A percentile compares a stretch with the other conserved stretches of the same genome.
These are phyloP conservation scores for Chelon labrosus DNA, from an alignment of 2,797 vertebrate species.

Conservation along the genomic window DNA sequence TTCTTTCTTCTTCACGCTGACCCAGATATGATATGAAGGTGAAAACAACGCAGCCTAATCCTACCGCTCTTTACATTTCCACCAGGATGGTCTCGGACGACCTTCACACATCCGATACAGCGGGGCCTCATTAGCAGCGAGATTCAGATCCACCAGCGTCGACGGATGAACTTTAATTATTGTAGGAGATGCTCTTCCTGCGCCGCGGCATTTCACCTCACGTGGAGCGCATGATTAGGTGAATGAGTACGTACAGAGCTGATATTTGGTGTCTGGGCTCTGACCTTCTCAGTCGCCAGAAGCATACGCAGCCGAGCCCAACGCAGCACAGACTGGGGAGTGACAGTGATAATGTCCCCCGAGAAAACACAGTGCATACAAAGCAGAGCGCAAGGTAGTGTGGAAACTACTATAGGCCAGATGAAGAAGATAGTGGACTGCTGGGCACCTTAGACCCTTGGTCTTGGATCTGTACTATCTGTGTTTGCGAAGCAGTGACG, in stretches of 20 bases:
- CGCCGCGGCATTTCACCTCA: slow-evolving; percentile 26
- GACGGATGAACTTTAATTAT: slow-evolving; percentile 60
- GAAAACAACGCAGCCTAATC: slow-evolving; percentile 49
- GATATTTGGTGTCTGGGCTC: slow-evolving; percentile 13
- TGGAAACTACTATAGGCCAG: background rate
- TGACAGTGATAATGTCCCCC: background rate
- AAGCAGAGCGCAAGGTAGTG: background rate
- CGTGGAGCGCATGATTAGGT: slow-evolving; percentile 5
- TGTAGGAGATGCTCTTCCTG: slow-evolving; percentile 25
- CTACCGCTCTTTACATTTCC: slow-evolving; percentile 20
- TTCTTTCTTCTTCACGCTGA: slow-evolving; percentile 21
- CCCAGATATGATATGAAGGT: slow-evolving; percentile 34
- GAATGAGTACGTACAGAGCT: slow-evolving; percentile 10
- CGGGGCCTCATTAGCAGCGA: slow-evolving; percentile 49
- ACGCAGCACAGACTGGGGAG: background rate
- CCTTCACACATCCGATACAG: slow-evolving; percentile 41
- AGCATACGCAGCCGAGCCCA: background rate
- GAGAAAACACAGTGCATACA: background rate
- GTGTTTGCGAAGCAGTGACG: too few relatives aligned
- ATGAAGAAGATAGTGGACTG: background rate
- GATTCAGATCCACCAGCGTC: slow-evolving; percentile 38
- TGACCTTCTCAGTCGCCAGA: slow-evolving; percentile 27
- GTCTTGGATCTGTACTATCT: too few relatives aligned
- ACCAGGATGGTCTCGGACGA: slow-evolving; percentile 25
- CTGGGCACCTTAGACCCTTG: background rate